Base-by-base conservation (phyloP, 2,113 vertebrate species). In the Nesoenas mayeri region DNA sequence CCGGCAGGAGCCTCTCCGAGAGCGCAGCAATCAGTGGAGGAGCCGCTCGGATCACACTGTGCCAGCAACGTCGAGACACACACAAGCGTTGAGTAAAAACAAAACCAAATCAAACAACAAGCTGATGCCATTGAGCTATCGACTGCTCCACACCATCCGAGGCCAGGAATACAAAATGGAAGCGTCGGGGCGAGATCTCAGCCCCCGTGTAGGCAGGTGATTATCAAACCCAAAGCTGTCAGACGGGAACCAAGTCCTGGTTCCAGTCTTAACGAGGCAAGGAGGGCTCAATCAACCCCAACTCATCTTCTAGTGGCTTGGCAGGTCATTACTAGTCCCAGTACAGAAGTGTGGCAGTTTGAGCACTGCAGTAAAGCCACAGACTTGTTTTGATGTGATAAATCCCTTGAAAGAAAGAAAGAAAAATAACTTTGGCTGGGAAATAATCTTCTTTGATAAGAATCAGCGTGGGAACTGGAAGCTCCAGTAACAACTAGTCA, bases 391-490 rank as follows among this genome's bases (percentile, higher is more conserved):
- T 65, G 88, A 94, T 57, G 72, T 0, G 2, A 67, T 34, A 95
- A 86, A 89, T 94, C 88, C 90, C 87, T 86, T 44, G 22, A 89
- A 93, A 88, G 67, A 66, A 88, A 69, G 72, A 28, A 78, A 66
- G 38, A 84, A 54, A 38, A 29, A 47, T 4, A 15, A 12, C 54
- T 93, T 38, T 87, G 90, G 54, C 50, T 91, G 88, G 75, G 78
- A 89, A 70, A 47, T 84, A 74, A 87, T 89, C 72, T 91, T 51
- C 75, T 89, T 51, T 62, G 85, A 95, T 93, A 95, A 91, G 93
- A 61, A 92, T 94, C 91, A 84, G 95, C 34, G 53, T 96, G 95
- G 92, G 93, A 96, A 96, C 92, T 67, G 78, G 87, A 74, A 95
- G 87, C 78, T 72, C 70, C 82, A 96, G 81, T 62, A 89, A 74